These are phyloP conservation scores for Helicoverpa armigera DNA, from an alignment of 1,140 invertebrate species.

Conservation along the genomic window DNA sequence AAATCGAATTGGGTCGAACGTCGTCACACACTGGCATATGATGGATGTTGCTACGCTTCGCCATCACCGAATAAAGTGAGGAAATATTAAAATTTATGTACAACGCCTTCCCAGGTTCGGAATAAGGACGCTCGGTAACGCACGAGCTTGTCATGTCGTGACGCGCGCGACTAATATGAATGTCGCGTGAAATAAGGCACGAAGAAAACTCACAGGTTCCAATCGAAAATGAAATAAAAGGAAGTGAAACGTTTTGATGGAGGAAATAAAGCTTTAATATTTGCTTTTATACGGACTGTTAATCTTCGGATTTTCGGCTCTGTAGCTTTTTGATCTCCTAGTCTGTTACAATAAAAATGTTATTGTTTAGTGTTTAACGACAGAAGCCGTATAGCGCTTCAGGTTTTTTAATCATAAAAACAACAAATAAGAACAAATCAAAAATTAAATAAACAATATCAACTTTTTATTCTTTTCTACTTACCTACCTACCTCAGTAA, in stretches of 20 bases:
- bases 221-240: constrained; percentile 38
- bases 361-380: neutral
- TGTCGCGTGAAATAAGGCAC: constrained; percentile 2
- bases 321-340: constrained; percentile 22
- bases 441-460: too few species aligned
- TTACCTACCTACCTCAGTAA: too few species aligned
- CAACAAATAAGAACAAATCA: too few species aligned
- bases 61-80: constrained; percentile 36
- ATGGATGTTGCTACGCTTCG: constrained; percentile 33
- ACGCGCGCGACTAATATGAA: constrained; percentile 9
- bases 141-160: constrained; percentile 1
- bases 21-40: constrained; percentile 27
- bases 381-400: too few species aligned
- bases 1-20: constrained; percentile 44
- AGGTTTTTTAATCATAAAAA: too few species aligned
- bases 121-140: constrained; percentile 3
- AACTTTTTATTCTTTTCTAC: too few species aligned
- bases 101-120: constrained; percentile 3
- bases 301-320: constrained; percentile 1
- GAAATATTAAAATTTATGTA: constrained; percentile 50
- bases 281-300: constrained; percentile 24
- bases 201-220: constrained; percentile 22
- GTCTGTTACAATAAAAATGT: constrained; percentile 10
- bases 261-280: constrained; percentile 28
- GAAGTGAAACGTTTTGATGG: constrained; percentile 4